phyloP scores from a whole-genome alignment of 1,140 invertebrate species.

The Chironomus striatipennis region DNA sequence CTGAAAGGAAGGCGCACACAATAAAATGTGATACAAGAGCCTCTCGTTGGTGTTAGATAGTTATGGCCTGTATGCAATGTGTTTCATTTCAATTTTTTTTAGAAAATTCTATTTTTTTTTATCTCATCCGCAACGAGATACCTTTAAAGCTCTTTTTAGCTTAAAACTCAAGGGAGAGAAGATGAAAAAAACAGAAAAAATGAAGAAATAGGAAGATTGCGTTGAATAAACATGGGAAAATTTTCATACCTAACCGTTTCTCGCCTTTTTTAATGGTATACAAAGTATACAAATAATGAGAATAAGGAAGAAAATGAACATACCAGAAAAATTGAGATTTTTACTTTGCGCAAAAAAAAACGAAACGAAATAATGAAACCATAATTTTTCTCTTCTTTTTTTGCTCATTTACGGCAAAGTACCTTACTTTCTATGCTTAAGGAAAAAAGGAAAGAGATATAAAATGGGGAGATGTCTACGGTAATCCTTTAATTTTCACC shows the following conservation, averaged over 20 bases:
- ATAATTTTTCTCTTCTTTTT: not conserved
- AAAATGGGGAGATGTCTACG: not conserved
- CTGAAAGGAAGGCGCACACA: not conserved
- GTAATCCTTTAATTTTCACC: not conserved
- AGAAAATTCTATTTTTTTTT: not conserved
- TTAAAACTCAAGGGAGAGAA: not conserved
- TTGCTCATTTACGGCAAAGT: not conserved
- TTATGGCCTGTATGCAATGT: not conserved
- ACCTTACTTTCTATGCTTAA: not conserved
- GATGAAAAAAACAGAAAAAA: not conserved
- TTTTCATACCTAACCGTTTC: not conserved
- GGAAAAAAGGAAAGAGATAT: not conserved
- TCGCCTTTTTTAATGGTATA: no score
- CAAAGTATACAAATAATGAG: not conserved
- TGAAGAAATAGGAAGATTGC: no score
- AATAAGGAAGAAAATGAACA: not conserved
- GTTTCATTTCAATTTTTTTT: not conserved
- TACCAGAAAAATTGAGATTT: not conserved
- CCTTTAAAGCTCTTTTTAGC: not conserved
- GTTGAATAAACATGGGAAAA: slow-evolving; percentile 7
- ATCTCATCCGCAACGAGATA: not conserved
- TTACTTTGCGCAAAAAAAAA: not conserved
- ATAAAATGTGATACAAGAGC: not conserved
- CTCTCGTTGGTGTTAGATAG: not conserved
- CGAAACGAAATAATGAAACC: not conserved